Percentiles rank a stretch among this genome's conserved stretches.
phyloP scores from a whole-genome alignment of 2,888 invertebrate species.

The Strigamia transsilvanica region DNA sequence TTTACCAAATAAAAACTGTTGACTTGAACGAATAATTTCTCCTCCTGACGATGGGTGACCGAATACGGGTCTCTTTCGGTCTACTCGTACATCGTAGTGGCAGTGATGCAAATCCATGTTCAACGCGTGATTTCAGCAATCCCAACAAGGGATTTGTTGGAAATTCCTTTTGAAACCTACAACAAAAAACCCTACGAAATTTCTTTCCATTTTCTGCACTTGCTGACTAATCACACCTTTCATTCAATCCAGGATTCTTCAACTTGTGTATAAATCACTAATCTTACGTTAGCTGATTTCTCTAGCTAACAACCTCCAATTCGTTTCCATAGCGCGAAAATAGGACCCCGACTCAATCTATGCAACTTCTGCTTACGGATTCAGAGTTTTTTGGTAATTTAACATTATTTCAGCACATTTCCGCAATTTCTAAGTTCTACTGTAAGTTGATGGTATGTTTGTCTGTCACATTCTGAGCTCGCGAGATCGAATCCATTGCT shows the following conservation, averaged over 20 bases:
- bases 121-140: not conserved
- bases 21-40: not conserved
- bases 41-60: not conserved
- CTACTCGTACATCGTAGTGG: not conserved
- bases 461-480: too few species aligned
- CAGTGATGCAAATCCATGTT: not conserved
- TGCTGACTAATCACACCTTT: not conserved
- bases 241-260: not conserved
- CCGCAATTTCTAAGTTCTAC: too few species aligned
- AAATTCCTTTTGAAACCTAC: not conserved
- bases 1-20: not conserved
- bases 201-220: not conserved
- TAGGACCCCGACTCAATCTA: too few species aligned
- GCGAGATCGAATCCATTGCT: too few species aligned
- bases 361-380: too few species aligned
- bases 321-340: not conserved
- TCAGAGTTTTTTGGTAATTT: too few species aligned
- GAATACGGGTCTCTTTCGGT: not conserved
- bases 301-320: not conserved
- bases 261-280: not conserved
- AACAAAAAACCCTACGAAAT: not conserved
- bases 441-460: too few species aligned
- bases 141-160: not conserved
- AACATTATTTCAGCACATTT: too few species aligned
- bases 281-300: not conserved